Conservation (phyloP, 2,888 invertebrate species). For the Pristionchus maxplancki region DNA sequence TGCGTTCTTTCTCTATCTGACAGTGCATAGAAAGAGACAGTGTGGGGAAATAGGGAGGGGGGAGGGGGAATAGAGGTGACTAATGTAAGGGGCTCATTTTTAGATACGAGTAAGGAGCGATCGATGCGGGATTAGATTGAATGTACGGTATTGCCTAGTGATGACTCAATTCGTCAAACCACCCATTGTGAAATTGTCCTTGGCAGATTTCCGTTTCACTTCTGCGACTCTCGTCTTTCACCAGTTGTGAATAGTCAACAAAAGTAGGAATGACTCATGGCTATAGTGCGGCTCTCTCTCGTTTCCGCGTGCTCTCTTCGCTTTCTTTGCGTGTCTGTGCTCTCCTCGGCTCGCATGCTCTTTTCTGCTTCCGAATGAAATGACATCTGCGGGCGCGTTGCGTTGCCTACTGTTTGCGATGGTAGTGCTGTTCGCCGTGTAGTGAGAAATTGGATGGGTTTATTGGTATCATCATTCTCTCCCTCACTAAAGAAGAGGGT, state of each 20-base stretch:
- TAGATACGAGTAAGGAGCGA: neutral
- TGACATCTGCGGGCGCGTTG: neutral
- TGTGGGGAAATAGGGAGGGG: neutral
- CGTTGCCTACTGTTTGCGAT: neutral
- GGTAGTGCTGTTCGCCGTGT: too few species aligned
- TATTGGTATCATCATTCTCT: neutral
- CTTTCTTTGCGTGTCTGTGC: neutral
- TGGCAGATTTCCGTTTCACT: neutral
- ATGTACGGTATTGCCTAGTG: too few species aligned
- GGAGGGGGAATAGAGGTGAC: neutral
- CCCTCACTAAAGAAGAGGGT: neutral
- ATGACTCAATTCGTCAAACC: conserved; percentile 17
- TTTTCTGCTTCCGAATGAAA: neutral
- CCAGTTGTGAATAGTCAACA: conserved; percentile 16
- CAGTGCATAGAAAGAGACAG: neutral
- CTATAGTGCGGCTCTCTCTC: neutral
- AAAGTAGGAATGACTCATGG: neutral
- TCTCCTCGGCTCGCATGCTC: neutral
- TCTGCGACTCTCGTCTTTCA: neutral
- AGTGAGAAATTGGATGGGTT: too few species aligned
- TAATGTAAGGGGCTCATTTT: neutral
- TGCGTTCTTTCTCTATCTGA: neutral
- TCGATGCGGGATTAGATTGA: neutral
- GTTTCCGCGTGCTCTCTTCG: neutral
- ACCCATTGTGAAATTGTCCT: neutral